Conservation (phyloP, 2,113 vertebrate species). For the Polypterus bichir region DNA sequence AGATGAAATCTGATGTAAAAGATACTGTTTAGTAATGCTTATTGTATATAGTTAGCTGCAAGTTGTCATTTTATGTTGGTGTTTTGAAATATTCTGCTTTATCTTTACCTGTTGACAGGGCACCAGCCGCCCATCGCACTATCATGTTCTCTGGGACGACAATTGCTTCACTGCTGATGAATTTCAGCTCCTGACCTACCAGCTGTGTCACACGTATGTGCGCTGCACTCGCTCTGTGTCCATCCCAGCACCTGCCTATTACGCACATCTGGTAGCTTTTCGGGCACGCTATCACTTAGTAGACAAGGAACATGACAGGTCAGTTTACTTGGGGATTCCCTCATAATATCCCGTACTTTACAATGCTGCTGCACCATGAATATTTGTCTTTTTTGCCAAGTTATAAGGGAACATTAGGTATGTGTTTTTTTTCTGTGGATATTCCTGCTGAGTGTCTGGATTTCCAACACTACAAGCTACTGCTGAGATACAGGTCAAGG, state of each 20-base stretch:
- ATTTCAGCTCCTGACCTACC: slow-evolving; percentile 98
- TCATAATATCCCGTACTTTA: too few relatives aligned
- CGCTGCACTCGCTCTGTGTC: slow-evolving; percentile 96
- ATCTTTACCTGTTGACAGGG: slow-evolving; percentile 47
- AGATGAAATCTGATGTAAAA: too few relatives aligned
- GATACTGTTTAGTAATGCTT: too few relatives aligned
- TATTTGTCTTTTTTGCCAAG: too few relatives aligned
- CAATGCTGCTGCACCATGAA: too few relatives aligned
- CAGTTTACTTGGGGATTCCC: slow-evolving; percentile 12
- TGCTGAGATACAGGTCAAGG: too few relatives aligned
- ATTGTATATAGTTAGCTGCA: background rate
- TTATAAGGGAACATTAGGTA: too few relatives aligned
- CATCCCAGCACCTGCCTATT: slow-evolving; percentile 96
- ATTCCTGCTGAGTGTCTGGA: too few relatives aligned
- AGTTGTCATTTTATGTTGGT: background rate
- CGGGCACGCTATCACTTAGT: slow-evolving; percentile 95
- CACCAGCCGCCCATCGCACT: slow-evolving; percentile 96
- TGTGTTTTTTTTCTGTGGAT: too few relatives aligned
- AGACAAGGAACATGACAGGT: slow-evolving; percentile 99
- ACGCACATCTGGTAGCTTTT: slow-evolving; percentile 95
- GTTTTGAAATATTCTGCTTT: background rate
- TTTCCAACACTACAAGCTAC: too few relatives aligned
- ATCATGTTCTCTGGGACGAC: slow-evolving; percentile 98
- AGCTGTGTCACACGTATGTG: slow-evolving; percentile 98
- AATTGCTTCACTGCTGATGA: slow-evolving; percentile 97